Evolutionary conservation across 2,113 vertebrate genomes (phyloP), one percentile per base, ranked within the genome.

Genomic region (Charina bottae): DNA sequence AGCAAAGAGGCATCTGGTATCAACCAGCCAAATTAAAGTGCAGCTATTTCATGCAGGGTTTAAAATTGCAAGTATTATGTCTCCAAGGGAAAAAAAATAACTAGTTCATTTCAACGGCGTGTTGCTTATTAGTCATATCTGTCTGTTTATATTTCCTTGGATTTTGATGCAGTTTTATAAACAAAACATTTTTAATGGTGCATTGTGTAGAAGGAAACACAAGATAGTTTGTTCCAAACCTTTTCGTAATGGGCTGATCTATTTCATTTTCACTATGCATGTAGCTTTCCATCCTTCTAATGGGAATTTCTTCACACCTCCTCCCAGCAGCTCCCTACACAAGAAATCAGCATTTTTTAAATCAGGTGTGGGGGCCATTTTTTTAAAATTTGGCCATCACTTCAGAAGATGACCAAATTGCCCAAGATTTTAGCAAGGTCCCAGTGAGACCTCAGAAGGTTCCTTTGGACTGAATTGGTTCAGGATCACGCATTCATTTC

Each of bases 91-190:
- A 0, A 0, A 33, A 4, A 19, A 94, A 92, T 11, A 87, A 87
- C 60, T 37, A 21, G 68, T 46, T 88, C 85, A 0, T 0, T 87
- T 84, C 49, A 85, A 54, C 33, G 56, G 0, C 0, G 28, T 11
- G 62, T 84, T 0, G 0, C 13, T 83, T 83, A 72, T 91, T 90
- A 53, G 28, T 37, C 11, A 56, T 21, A 1, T 21, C 3, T 88
- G 72, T 90, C 91, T 58, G 86, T 64, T 86, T 3, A 28, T 56
- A 87, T 53, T 68, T 6, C 9, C 19, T 33, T 86, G 7, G 21
- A 60, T 91, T 96, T 62, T 89, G n/a, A 58, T 92, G 89, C 3
- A 54, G 6, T 85, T 84, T 91, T 2, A 93, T 91, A 23, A 33
- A 68, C 53, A 90, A 91, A 90, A 92, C 8, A 3, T 19, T 91